Evolutionary conservation across 1,140 invertebrate genomes (phyloP), one percentile per base, ranked within the genome.

Genomic region (Babylonia areolata): DNA sequence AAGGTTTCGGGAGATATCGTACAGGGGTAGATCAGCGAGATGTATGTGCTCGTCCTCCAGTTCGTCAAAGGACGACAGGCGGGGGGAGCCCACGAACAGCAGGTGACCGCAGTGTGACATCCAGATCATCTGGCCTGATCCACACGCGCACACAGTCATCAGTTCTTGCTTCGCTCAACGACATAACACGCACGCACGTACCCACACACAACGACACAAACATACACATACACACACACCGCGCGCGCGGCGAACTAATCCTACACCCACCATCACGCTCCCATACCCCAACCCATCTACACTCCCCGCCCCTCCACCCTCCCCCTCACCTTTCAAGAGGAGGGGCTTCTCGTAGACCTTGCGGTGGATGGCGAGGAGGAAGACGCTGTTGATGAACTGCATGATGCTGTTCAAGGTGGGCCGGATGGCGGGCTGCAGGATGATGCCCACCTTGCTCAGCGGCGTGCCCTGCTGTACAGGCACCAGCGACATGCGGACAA

Each of bases 1-100:
- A 37, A 95, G 88, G 86, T 95, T 94, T 23, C 94, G 84, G 5
- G 94, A 95, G 84, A 92, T 93, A 86, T 95, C 94, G 86, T 94
- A 94, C 9, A 93, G 86, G 58, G 92, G 93, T n/a, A 93, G 92
- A 78, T 94, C 92, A 3, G 91, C 90, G 64, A 94, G 87, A 80
- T 89, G 93, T 1, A 94, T n/a, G 17, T 91, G 88, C 78, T 89
- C 87, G 6, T 91, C 87, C 54, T 89, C 77, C 85, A 94, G 88
- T 77, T 93, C 92, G 12, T 90, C 89, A 69, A 93, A 88, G 85
- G 90, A 91, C 33, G 91, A 89, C 35, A 95, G 90, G 84, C 94
- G 91, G 3, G 93, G 89, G 3, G 94, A 95, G 37, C 93, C 93
- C 85, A 95, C 91, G 88, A 92, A 95, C 28, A 95, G 79, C 86